Base-by-base conservation (phyloP, 2,113 vertebrate species). In the Microtus montanus region DNA sequence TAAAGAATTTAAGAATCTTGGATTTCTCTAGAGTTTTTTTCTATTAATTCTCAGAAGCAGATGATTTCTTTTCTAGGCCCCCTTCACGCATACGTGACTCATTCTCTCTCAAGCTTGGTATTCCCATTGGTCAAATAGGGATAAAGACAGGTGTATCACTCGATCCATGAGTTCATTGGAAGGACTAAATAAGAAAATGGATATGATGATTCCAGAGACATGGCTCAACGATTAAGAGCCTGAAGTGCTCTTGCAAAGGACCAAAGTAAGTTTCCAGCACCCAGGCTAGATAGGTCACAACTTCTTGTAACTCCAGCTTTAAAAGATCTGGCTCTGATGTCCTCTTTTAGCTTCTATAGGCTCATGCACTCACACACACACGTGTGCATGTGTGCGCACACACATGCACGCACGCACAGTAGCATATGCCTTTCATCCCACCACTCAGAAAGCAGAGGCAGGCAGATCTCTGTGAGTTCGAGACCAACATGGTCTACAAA, bases 31-130 rank as follows among this genome's bases (percentile, higher is more conserved):
- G 9, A 3, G 58, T 82, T 92, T 70, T 93, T 88, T 44, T 15
- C 49, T 74, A 35, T 71, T 93, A 88, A 52, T 71, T 33, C 28
- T 77, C 82, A 93, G 61, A 84, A 17, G 49, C 85, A 79, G 12
- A 38, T 71, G 17, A n/a, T 73, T 91, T 84, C 12, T 33, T 77
- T 44, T 89, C 7, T 61, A 1, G 35, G 0, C 6, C 28, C 4
- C 66, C 15, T n/a, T 22, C 15, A 44, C 11, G 30, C 26, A 13
- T 12, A 66, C 5, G 35, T 68, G n/a, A 70, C 33, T 63, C 63
- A 49, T 19, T 49, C 47, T 92, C 5, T 75, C 63, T 47, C 5
- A 17, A 33, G 15, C 71, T 75, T 63, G 87, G 58, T n/a, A 70
- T 1, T 12, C 17, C 33, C 8, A 0, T 68, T 12, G 70, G 47